A percentile compares a stretch with the other conserved stretches of the same genome.
Conservation (phyloP, 2,888 invertebrate species). For the Chymomyza procnemis region DNA sequence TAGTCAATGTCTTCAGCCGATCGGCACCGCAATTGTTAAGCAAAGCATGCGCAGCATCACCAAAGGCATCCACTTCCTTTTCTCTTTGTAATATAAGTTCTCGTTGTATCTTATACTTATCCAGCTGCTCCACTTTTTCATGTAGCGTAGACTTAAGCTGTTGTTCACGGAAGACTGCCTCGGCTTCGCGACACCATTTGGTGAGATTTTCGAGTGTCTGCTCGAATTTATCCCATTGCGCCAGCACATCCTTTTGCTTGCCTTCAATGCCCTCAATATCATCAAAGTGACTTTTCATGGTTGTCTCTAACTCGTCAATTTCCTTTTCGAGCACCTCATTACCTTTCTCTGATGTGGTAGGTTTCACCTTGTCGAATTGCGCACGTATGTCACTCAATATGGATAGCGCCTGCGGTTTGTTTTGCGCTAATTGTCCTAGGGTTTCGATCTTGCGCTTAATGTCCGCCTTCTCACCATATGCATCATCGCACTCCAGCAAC, state of each 20-base stretch:
- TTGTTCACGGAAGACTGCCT: slow-evolving; percentile 91
- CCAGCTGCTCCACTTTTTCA: slow-evolving; percentile 88
- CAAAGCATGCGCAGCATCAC: slow-evolving; percentile 92
- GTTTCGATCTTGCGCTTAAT: slow-evolving; percentile 86
- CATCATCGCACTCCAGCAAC: slow-evolving; percentile 88
- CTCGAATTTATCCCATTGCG: slow-evolving; percentile 94
- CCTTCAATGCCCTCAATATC: slow-evolving; percentile 85
- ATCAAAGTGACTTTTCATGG: slow-evolving; percentile 83
- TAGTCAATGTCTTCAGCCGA: slow-evolving; percentile 90
- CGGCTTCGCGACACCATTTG: slow-evolving; percentile 91
- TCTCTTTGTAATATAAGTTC: slow-evolving; percentile 89
- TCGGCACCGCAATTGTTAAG: slow-evolving; percentile 91
- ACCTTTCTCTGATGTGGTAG: slow-evolving; percentile 90
- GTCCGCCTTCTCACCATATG: slow-evolving; percentile 90
- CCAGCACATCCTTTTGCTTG: slow-evolving; percentile 86
- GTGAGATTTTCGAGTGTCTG: slow-evolving; percentile 87
- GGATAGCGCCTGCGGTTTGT: slow-evolving; percentile 83
- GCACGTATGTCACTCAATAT: slow-evolving; percentile 85
- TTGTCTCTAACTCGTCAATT: slow-evolving; percentile 84
- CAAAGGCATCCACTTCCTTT: slow-evolving; percentile 90
- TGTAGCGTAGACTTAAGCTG: slow-evolving; percentile 87
- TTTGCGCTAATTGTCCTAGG: slow-evolving; percentile 83
- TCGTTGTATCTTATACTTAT: slow-evolving; percentile 85
- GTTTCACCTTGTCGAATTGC: slow-evolving; percentile 83
- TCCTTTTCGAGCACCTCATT: slow-evolving; percentile 86